Percentiles rank a stretch among this genome's conserved stretches.
Conservation (phyloP, 2,797 vertebrate species). For the Limosa lapponica region DNA sequence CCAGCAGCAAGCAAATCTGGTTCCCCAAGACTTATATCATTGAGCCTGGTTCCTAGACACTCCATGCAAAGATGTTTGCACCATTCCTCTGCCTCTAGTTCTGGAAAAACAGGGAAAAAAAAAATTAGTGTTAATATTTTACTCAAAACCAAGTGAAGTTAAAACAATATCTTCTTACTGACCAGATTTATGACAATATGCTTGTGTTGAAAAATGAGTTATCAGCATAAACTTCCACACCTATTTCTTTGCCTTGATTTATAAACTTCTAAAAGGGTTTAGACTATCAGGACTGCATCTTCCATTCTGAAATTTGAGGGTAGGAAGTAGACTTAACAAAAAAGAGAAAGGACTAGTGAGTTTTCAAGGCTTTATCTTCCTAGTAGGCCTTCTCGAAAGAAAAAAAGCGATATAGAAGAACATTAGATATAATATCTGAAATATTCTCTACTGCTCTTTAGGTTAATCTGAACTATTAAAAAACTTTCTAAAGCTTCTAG, state of each 20-base stretch:
- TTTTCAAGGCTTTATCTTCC: background rate
- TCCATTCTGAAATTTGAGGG: background rate
- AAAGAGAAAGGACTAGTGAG: background rate
- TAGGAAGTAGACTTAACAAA: background rate
- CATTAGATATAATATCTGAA: background rate
- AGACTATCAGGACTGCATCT: background rate
- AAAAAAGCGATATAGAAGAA: background rate
- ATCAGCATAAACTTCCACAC: background rate
- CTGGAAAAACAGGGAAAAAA: slow-evolving; percentile 73
- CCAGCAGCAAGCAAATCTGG: slow-evolving; percentile 97
- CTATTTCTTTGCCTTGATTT: background rate
- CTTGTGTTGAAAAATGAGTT: background rate
- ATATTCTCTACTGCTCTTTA: background rate
- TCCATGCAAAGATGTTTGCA: slow-evolving; percentile 97
- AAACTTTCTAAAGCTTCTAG: background rate
- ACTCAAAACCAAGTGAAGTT: background rate
- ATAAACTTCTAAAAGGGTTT: background rate
- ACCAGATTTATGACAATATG: background rate
- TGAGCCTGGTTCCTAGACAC: slow-evolving; percentile 93
- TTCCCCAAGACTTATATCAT: slow-evolving; percentile 98
- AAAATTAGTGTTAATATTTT: background rate
- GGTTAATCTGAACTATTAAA: background rate
- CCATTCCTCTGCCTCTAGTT: slow-evolving; percentile 98
- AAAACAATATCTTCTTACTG: background rate
- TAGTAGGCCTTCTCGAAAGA: background rate